Conservation (phyloP, 2,113 vertebrate species). For the Mirza zaza region DNA sequence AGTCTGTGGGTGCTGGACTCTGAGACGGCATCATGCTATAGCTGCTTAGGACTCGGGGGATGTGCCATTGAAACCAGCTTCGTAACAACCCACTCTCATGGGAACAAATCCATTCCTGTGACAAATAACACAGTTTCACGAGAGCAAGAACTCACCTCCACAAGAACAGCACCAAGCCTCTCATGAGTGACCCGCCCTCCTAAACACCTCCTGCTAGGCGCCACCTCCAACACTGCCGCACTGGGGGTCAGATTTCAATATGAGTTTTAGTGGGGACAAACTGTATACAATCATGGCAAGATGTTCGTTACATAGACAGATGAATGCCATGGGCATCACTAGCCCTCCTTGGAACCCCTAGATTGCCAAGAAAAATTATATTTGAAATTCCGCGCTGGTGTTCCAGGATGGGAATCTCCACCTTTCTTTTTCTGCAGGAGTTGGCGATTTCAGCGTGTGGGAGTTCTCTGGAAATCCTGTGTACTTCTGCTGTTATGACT, state of each 20-base stretch:
- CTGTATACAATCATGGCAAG: background rate
- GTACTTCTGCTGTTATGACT: slow-evolving; percentile 96
- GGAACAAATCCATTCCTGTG: background rate
- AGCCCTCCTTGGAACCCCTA: background rate
- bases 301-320: background rate
- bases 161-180: background rate
- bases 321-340: fast-evolving
- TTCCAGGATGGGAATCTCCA: fast-evolving
- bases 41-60: background rate
- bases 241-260: background rate
- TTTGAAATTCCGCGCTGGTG: background rate
- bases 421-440: slow-evolving; percentile 83
- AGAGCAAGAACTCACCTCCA: background rate
- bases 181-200: background rate
- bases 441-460: slow-evolving; percentile 98
- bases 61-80: background rate
- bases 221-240: background rate
- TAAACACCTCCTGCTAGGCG: background rate
- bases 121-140: background rate
- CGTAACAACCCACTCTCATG: background rate
- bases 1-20: background rate
- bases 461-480: slow-evolving; percentile 98
- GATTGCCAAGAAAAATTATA: background rate
- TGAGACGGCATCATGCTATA: background rate
- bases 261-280: background rate